These are phyloP conservation scores for Nothoprocta pentlandii DNA, from an alignment of 2,113 vertebrate species.

Conservation along the genomic window DNA sequence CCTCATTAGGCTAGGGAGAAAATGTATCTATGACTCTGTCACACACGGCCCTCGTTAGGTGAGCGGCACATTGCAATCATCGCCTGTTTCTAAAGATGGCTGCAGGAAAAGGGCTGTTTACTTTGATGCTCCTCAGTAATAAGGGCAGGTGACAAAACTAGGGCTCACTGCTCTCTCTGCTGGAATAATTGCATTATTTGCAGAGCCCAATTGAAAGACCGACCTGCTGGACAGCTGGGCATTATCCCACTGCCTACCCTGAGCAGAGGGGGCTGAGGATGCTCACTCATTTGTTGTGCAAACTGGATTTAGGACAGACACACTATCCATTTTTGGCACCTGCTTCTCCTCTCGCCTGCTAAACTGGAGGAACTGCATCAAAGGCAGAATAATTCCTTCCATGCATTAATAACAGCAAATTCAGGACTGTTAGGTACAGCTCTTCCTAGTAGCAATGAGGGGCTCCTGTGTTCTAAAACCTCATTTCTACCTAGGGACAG, in stretches of 20 bases:
- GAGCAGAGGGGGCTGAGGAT: neutral
- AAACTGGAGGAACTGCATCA: neutral
- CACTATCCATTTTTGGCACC: neutral
- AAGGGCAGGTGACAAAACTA: slow-evolving; percentile 74
- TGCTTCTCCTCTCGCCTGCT: neutral
- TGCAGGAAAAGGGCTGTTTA: slow-evolving; percentile 68
- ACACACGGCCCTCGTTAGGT: slow-evolving; percentile 80
- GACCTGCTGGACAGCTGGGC: neutral
- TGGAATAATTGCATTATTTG: slow-evolving; percentile 79
- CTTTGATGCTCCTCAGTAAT: slow-evolving; percentile 63
- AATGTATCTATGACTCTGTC: slow-evolving; percentile 79
- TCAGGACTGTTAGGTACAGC: neutral
- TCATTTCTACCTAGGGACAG: neutral
- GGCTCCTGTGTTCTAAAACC: neutral
- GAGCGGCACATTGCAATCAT: slow-evolving; percentile 73
- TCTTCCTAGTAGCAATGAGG: neutral
- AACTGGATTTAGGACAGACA: neutral
- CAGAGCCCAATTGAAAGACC: slow-evolving; percentile 31
- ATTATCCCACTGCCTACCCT: neutral
- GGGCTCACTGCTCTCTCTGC: slow-evolving; percentile 64
- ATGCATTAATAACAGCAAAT: neutral
- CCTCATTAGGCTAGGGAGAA: slow-evolving; percentile 84
- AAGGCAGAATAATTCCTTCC: neutral
- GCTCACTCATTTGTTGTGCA: neutral
- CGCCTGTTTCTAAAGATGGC: slow-evolving; percentile 80